These are phyloP conservation scores for Leptogaster cylindrica DNA, from an alignment of 2,888 invertebrate genomes.

Conservation along the genomic window DNA sequence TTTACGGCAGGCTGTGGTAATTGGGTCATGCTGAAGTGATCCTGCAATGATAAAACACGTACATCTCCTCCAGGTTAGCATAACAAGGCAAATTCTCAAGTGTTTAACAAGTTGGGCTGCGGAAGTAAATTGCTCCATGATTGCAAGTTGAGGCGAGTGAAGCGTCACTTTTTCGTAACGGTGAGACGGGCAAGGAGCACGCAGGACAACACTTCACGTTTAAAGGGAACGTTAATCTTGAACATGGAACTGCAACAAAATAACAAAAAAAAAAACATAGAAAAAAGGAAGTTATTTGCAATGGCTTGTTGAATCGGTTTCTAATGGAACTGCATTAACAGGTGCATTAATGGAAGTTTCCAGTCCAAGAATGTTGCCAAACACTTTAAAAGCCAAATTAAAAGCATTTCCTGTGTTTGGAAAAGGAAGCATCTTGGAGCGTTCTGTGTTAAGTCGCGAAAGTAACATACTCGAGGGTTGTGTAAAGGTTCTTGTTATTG, in stretches of 20 bases:
- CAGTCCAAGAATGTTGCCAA: background rate
- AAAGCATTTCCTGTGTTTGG: slow-evolving; percentile 4
- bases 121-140: slow-evolving; percentile 15
- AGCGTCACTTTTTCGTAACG: slow-evolving; percentile 11
- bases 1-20: slow-evolving; percentile 10
- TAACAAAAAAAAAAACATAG: no score
- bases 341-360: slow-evolving; percentile 14
- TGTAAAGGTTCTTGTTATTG: no score
- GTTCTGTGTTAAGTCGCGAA: no score
- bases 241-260: background rate
- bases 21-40: slow-evolving; percentile 35
- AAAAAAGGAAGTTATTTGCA: no score
- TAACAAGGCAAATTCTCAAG: slow-evolving; percentile 33
- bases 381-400: slow-evolving; percentile 10
- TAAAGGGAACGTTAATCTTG: slow-evolving; percentile 26
- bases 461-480: no score
- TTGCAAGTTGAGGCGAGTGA: slow-evolving; percentile 7
- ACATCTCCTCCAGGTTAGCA: slow-evolving; percentile 31
- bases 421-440: background rate
- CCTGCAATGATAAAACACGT: slow-evolving; percentile 39
- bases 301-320: slow-evolving; percentile 4
- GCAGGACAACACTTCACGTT: background rate
- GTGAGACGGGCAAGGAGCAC: background rate
- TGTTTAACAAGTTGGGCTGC: slow-evolving; percentile 18
- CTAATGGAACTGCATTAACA: slow-evolving; percentile 32